Conservation (phyloP, 64 coral and sea anemone species). For the Montipora foliosa region DNA sequence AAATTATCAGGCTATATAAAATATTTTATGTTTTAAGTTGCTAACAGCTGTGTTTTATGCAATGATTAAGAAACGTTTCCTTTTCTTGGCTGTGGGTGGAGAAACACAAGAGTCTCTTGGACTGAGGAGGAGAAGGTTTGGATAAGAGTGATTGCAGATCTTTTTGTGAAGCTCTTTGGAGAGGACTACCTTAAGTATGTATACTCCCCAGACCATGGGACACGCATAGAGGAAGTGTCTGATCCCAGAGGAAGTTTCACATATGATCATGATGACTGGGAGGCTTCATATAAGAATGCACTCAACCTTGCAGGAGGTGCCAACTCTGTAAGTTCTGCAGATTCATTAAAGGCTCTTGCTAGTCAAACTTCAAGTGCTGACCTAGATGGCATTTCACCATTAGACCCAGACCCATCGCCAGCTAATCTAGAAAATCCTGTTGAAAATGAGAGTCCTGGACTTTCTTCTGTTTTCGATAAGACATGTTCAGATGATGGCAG, state of each 20-base stretch:
- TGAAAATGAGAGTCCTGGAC: not conserved
- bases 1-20: no score
- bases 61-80: not conserved
- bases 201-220: slow-evolving; percentile 39
- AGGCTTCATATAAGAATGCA: slow-evolving; percentile 1
- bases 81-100: slow-evolving; percentile 64
- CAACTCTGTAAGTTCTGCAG: slow-evolving; percentile 29
- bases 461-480: not conserved
- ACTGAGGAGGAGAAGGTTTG: slow-evolving; percentile 38
- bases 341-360: slow-evolving; percentile 23
- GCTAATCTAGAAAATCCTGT: not conserved
- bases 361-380: not conserved
- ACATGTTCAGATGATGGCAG: not conserved
- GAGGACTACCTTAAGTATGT: slow-evolving; percentile 43
- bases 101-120: slow-evolving; percentile 4
- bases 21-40: no score
- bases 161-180: slow-evolving; percentile 53
- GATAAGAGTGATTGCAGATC: slow-evolving; percentile 24
- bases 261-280: slow-evolving; percentile 50
- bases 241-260: slow-evolving; percentile 27
- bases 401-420: not conserved
- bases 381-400: not conserved
- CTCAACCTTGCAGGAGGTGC: not conserved
- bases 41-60: no score
- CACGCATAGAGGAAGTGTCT: not conserved